phyloP scores from a whole-genome alignment of 1,140 invertebrate genomes.

The Heliconius hewitsoni region DNA sequence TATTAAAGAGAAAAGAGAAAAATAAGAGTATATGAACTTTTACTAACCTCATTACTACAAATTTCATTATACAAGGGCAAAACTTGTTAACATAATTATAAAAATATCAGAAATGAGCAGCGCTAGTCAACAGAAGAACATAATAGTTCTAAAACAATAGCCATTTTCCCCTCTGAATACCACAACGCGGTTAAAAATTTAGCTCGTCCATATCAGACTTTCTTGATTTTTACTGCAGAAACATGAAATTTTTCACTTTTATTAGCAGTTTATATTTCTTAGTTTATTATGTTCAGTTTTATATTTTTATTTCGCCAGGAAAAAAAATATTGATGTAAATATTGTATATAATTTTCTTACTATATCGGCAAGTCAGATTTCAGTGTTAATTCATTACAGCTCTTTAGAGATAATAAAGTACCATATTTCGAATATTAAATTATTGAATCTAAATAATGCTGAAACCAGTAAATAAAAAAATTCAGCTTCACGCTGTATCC shows the following conservation, averaged over 20 bases:
- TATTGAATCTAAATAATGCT: no score
- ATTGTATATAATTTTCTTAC: not conserved
- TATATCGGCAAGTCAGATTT: not conserved
- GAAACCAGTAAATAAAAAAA: no score
- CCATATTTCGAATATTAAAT: no score
- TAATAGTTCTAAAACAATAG: conserved; percentile 12
- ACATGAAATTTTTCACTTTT: conserved; percentile 9
- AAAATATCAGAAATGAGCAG: conserved; percentile 9
- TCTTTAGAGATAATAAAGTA: no score
- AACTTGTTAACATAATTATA: conserved; percentile 2
- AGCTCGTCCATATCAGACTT: not conserved
- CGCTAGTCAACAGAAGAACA: not conserved
- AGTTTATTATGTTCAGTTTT: not conserved
- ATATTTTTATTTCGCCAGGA: not conserved
- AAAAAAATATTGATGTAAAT: not conserved
- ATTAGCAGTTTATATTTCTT: not conserved
- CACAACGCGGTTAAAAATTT: conserved; percentile 12
- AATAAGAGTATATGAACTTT: not conserved
- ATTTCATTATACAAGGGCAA: not conserved
- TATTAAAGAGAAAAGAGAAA: no score
- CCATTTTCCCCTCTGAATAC: not conserved
- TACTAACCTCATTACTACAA: not conserved
- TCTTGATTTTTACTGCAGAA: conserved; percentile 7
- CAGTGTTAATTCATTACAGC: not conserved
- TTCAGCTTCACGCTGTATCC: no score